Evolutionary conservation across 1,140 invertebrate genomes (phyloP), one percentile per base, ranked within the genome.

Genomic region (Ephestia elutella): DNA sequence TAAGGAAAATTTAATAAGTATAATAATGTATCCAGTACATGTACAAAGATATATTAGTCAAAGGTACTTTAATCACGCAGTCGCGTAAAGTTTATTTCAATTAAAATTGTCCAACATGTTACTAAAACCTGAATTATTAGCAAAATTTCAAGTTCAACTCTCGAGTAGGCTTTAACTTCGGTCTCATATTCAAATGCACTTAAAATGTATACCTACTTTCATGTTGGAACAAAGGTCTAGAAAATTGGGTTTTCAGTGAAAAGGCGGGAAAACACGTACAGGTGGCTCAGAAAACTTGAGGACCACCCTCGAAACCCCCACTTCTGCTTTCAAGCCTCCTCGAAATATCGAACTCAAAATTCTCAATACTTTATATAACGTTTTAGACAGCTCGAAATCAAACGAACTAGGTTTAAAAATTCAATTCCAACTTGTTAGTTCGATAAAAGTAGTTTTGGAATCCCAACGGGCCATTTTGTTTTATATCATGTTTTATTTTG

Each of bases 271-370:
- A 62, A 70, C 66, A 65, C 68, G 66, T 66, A 73, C 73, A 74
- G 72, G 72, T 73, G 66, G 66, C 65, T 54, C 61, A 18, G n/a
- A 60, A 66, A 32, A 64, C 61, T 71, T 54, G 66, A 78, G 75
- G 63, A 58, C 48, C 38, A 15, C 38, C 51, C 62, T 66, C 60
- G 62, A 56, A 48, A 11, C 20, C 32, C 38, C 21, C 38, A 15
- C 38, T 44, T 44, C 38, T 44, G 38, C 35, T 49, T 54, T 73
- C 51, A 51, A 78, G 71, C 56, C 51, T 69, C 20, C 78, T 78
- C 65, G 59, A 80, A 59, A 72, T 74, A 63, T 62, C 57, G 66
- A 64, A 68, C 51, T 66, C 65, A 64, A 65, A 74, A 73, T 75
- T 74, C 69, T 69, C 59, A 62, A 54, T 59, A 54, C 63, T 60